phyloP scores from a whole-genome alignment of 1,140 invertebrate species.

The Lucilia sericata region DNA sequence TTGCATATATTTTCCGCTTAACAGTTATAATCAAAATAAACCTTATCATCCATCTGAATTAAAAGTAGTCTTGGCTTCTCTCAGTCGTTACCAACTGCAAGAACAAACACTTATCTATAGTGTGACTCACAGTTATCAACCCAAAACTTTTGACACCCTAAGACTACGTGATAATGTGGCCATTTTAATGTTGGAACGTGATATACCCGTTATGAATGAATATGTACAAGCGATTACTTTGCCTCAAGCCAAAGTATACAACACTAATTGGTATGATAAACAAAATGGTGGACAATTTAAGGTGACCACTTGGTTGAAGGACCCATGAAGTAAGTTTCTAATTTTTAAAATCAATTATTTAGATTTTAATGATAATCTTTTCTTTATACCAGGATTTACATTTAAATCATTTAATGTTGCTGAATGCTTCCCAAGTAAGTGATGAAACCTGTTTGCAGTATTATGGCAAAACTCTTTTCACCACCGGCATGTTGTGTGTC shows the following conservation, averaged over 20 bases:
- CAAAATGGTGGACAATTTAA: background rate
- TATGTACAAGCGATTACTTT: conserved; percentile 54
- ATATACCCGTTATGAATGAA: conserved; percentile 52
- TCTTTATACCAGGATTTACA: conserved; percentile 8
- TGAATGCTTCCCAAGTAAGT: conserved; percentile 29
- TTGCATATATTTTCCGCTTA: conserved; percentile 12
- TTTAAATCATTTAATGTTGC: conserved; percentile 35
- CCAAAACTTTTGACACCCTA: conserved; percentile 48
- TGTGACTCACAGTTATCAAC: conserved; percentile 57
- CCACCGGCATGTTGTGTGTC: conserved; percentile 40
- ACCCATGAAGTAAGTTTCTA: conserved; percentile 30
- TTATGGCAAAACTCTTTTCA: conserved; percentile 25
- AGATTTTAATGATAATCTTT: background rate
- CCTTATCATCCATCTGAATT: conserved; percentile 59
- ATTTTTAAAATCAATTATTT: background rate
- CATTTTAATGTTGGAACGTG: conserved; percentile 60
- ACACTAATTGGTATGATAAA: background rate
- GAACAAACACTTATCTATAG: conserved; percentile 51
- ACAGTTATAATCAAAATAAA: conserved; percentile 45
- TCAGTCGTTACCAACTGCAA: conserved; percentile 56
- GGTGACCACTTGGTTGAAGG: conserved; percentile 45
- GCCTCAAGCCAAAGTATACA: background rate
- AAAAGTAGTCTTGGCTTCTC: conserved; percentile 56
- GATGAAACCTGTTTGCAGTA: conserved; percentile 15
- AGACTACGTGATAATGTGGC: conserved; percentile 53